Evolutionary conservation across 1,140 invertebrate species (phyloP).

Genomic region (Cheumatopsyche charites): DNA sequence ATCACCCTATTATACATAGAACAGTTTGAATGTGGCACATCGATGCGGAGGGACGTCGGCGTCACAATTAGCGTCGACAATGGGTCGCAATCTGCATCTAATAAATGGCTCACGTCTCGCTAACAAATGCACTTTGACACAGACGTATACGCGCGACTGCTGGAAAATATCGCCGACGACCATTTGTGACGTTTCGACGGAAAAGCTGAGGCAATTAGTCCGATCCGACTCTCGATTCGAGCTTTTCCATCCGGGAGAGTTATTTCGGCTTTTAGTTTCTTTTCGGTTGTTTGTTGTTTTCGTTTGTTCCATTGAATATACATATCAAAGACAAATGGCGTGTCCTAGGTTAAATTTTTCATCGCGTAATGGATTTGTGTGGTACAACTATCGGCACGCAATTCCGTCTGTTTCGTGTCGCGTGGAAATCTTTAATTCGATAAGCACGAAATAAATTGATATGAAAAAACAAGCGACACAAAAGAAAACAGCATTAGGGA

Average conservation of each 20-base stretch:
- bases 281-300: too few species aligned
- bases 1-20: too few species aligned
- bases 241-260: too few species aligned
- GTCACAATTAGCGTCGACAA: constrained; percentile 22
- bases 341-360: constrained; percentile 6
- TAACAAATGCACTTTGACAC: constrained; percentile 17
- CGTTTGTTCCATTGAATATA: too few species aligned
- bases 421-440: neutral
- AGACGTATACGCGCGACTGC: neutral
- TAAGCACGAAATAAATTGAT: too few species aligned
- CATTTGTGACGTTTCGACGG: constrained; percentile 10
- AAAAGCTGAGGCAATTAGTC: constrained; percentile 2
- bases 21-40: too few species aligned
- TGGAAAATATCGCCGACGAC: constrained; percentile 1
- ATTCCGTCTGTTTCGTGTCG: neutral
- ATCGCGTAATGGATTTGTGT: constrained; percentile 9
- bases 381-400: neutral
- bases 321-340: constrained; percentile 5
- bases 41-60: neutral
- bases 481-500: too few species aligned
- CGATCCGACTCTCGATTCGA: too few species aligned
- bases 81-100: constrained; percentile 28
- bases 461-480: too few species aligned
- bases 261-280: too few species aligned
- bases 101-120: constrained; percentile 17